These are phyloP conservation scores for Loris lydekkerianus DNA, from an alignment of 2,797 vertebrate genomes.

Conservation along the genomic window DNA sequence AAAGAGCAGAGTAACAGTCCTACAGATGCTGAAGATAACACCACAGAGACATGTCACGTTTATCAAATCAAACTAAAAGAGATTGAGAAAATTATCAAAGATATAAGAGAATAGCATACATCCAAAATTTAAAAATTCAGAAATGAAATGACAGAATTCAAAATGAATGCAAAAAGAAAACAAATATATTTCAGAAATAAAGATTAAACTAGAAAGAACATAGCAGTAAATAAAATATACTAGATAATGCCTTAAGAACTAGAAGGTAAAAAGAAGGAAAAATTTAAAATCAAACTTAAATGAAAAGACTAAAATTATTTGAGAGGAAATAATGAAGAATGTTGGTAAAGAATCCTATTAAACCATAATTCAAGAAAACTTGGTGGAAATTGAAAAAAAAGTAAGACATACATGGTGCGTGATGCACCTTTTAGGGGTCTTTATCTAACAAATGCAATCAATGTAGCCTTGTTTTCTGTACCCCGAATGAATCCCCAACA, in stretches of 20 bases:
- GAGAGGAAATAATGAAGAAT: conserved; percentile 35
- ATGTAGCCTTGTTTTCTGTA: no score
- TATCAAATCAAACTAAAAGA: not conserved
- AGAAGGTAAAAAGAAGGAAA: not conserved
- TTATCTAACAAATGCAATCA: no score
- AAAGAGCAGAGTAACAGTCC: not conserved
- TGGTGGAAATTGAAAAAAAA: conserved; percentile 26
- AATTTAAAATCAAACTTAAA: not conserved
- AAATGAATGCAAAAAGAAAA: conserved; percentile 27
- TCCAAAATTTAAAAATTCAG: conserved; percentile 7
- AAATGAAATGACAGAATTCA: conserved; percentile 3
- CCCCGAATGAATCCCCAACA: no score
- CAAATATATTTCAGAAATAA: conserved; percentile 28
- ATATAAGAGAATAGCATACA: not conserved
- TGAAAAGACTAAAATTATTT: not conserved
- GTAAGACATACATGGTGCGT: no score
- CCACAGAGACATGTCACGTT: not conserved
- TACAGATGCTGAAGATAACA: not conserved
- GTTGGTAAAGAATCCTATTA: not conserved
- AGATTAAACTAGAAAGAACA: not conserved
- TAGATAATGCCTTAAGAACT: not conserved
- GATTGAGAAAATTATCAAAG: conserved; percentile 30
- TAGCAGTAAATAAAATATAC: not conserved
- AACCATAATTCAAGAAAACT: conserved; percentile 23
- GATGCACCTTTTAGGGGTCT: no score